These are phyloP conservation scores for Yponomeuta cagnagella DNA, from an alignment of 2,888 invertebrate genomes.

Conservation along the genomic window DNA sequence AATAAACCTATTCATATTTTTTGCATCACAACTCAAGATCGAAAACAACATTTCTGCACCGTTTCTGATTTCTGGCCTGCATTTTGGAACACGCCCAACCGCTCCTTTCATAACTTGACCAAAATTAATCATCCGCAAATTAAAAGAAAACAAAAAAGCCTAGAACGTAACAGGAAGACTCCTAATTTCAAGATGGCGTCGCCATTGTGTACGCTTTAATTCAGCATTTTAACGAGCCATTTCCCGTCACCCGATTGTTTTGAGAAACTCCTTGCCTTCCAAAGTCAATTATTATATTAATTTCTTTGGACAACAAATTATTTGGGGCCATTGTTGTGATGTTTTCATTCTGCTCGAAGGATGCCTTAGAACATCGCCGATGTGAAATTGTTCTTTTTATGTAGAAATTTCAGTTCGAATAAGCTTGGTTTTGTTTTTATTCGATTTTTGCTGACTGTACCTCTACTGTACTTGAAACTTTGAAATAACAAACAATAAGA, in stretches of 20 bases:
- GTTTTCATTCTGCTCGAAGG: not conserved
- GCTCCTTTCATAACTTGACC: too few species aligned
- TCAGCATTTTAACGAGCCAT: not conserved
- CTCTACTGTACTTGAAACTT: too few species aligned
- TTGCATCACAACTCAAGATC: too few species aligned
- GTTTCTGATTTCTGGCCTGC: too few species aligned
- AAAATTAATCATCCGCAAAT: not conserved
- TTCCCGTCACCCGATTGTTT: not conserved
- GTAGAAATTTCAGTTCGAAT: not conserved
- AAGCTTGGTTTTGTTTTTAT: too few species aligned
- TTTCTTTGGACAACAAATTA: not conserved
- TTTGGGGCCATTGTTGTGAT: not conserved
- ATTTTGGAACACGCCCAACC: too few species aligned
- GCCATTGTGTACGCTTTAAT: not conserved
- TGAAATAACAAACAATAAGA: too few species aligned
- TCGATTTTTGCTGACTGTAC: too few species aligned
- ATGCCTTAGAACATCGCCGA: not conserved
- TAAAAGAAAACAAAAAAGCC: not conserved
- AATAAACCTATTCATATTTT: too few species aligned
- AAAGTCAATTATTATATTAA: not conserved
- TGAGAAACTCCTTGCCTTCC: not conserved
- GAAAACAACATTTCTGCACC: too few species aligned
- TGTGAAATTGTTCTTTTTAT: not conserved
- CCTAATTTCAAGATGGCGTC: not conserved
- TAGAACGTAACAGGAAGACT: not conserved